Base-by-base conservation (phyloP, 1,140 invertebrate genomes). In the Whitmania pigra region DNA sequence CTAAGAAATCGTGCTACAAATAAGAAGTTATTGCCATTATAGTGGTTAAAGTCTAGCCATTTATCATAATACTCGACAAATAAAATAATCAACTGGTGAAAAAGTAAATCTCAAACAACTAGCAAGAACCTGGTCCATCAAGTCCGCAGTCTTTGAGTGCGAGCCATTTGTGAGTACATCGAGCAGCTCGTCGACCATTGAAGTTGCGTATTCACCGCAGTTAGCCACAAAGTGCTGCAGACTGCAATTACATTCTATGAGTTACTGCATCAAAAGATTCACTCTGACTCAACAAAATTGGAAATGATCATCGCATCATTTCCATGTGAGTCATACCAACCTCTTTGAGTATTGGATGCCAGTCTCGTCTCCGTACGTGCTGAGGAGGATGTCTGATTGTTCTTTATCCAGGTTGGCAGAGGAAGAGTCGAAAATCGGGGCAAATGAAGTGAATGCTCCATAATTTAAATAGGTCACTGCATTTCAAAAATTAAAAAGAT, bases 401-500 rank as follows among this genome's bases (percentile, higher is more conserved):
- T 94, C 91, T 80, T 94, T 92, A 17, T 88, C 92, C 27, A 98
- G 83, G 78, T 92, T 95, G 0, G 94, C 87, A 84, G 96, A 97
- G 2, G 92, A 93, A 0, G 93, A 94, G 81, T 98, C 94, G 82
- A 93, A 94, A 25, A 88, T 88, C 0, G 95, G 95, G 3, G 93
- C 93, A 84, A 95, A 95, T 2, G 92, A 94, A 53, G 91, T 89
- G 84, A 93, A 98, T 5, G 93, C 89, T 0, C 94, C 94, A 81
- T 97, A 97, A 80, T 93, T 91, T 3, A 96, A 82, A 0, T 93
- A 91, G 79, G 92, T 92, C 1, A 94, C 91, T 79, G 79, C 31
- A 81, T 49, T 27, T 5, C 5, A 9, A 40, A 69, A 31, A 69
- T 17, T 20, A 25, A 63, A 63, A 63, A 13, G 18, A 63, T 63